Conservation (phyloP, 2,113 vertebrate genomes). For the Monopterus albus region DNA sequence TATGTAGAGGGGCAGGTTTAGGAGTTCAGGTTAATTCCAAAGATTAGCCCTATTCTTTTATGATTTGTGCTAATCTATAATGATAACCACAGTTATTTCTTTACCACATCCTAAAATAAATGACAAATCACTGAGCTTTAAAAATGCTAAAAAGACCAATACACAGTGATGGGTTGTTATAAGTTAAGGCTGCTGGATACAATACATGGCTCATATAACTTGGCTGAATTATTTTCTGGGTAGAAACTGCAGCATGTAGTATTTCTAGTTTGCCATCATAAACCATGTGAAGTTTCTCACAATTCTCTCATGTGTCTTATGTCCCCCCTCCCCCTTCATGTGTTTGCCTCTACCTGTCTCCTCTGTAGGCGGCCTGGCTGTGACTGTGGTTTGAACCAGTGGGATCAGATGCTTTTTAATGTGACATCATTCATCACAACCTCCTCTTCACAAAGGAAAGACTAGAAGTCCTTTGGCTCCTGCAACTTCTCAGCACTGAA, state of each 20-base stretch:
- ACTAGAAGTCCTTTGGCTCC: background rate
- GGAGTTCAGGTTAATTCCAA: too few species aligned
- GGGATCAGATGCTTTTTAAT: background rate
- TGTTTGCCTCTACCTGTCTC: constrained; percentile 12
- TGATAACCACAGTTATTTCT: too few species aligned
- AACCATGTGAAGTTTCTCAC: background rate
- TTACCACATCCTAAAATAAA: too few species aligned
- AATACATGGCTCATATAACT: background rate
- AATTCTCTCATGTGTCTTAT: background rate
- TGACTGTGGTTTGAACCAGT: background rate
- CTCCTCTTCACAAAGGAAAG: background rate
- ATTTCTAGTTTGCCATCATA: background rate
- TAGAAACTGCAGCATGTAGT: background rate
- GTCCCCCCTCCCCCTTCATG: background rate
- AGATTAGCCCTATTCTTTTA: too few species aligned
- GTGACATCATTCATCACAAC: background rate
- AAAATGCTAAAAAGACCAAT: too few species aligned
- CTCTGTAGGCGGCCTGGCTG: constrained; percentile 5
- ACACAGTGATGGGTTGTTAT: too few species aligned
- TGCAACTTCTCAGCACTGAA: background rate
- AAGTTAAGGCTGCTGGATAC: background rate
- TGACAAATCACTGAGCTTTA: background rate
- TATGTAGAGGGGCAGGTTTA: too few species aligned
- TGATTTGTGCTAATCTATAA: too few species aligned
- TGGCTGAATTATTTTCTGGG: background rate